A percentile compares a stretch with the other conserved stretches of the same genome.
Evolutionary conservation across 2,888 invertebrate genomes (phyloP).

Genomic region (Bruchidius siliquastri): DNA sequence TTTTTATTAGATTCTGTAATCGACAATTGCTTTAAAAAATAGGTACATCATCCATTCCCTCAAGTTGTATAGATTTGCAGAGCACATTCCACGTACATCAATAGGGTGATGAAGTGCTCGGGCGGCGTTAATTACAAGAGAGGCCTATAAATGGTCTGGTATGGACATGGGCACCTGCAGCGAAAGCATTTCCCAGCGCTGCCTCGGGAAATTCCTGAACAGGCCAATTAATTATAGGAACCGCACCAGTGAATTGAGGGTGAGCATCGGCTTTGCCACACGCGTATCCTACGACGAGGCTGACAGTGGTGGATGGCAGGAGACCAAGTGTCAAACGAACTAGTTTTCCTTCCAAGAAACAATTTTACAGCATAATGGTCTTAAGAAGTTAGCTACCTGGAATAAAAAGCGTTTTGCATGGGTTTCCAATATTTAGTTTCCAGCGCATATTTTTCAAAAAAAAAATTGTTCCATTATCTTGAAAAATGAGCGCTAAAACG

Average conservation of each 20-base stretch:
- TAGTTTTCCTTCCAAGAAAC: too few relatives aligned
- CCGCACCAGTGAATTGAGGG: neutral
- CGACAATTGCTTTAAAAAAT: too few relatives aligned
- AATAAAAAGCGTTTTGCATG: too few relatives aligned
- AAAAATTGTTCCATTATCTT: too few relatives aligned
- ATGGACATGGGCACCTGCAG: neutral
- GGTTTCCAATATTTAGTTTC: too few relatives aligned
- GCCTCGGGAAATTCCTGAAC: neutral
- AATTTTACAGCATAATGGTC: too few relatives aligned
- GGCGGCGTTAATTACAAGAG: neutral
- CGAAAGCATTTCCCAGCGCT: neutral
- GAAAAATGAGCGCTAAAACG: too few relatives aligned
- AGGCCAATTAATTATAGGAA: neutral
- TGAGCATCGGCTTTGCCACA: neutral
- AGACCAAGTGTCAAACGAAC: neutral
- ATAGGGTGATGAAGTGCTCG: neutral
- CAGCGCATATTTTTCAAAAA: too few relatives aligned
- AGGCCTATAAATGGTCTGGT: neutral
- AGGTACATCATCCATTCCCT: too few relatives aligned
- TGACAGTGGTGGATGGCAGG: neutral
- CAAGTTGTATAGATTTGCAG: neutral
- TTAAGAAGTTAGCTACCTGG: too few relatives aligned
- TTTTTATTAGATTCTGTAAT: too few relatives aligned
- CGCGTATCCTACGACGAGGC: neutral
- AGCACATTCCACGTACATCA: neutral